Conservation (phyloP, 2,888 invertebrate genomes). For the Auanema freiburgensis region DNA sequence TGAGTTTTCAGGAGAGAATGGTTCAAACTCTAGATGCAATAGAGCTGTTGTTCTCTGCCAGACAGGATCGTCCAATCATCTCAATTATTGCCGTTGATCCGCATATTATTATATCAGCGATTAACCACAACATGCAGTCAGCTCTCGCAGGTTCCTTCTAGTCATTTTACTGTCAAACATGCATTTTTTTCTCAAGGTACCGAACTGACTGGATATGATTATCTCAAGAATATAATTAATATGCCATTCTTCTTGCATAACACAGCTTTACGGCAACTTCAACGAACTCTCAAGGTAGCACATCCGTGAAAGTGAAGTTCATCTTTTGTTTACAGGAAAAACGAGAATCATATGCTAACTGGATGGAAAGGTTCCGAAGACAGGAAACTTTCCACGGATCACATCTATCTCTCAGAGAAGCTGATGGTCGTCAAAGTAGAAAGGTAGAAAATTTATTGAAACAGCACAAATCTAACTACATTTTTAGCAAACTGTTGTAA, state of each 20-base stretch:
- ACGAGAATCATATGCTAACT: conserved; percentile 49
- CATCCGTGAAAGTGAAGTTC: no score
- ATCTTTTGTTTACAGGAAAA: conserved; percentile 30
- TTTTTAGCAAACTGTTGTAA: conserved; percentile 1
- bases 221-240: conserved; percentile 82
- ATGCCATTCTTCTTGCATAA: conserved; percentile 97
- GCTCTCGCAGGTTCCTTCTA: conserved; percentile 25
- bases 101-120: conserved; percentile 90
- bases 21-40: conserved; percentile 83
- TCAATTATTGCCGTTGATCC: conserved; percentile 92
- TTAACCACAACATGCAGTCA: conserved; percentile 59
- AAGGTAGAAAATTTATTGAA: conserved; percentile 20
- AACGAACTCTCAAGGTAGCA: conserved; percentile 38
- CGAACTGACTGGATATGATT: conserved; percentile 63
- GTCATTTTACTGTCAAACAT: no score
- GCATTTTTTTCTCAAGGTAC: conserved; percentile 41
- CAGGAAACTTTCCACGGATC: conserved; percentile 59
- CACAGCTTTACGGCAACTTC: conserved; percentile 77
- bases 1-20: conserved; percentile 28
- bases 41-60: conserved; percentile 89
- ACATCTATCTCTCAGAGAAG: conserved; percentile 46
- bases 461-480: not conserved
- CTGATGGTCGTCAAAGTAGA: conserved; percentile 32
- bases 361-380: conserved; percentile 53
- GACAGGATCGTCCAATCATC: conserved; percentile 86